phyloP scores from a whole-genome alignment of 2,888 invertebrate genomes.

The Orthosia incerta region DNA sequence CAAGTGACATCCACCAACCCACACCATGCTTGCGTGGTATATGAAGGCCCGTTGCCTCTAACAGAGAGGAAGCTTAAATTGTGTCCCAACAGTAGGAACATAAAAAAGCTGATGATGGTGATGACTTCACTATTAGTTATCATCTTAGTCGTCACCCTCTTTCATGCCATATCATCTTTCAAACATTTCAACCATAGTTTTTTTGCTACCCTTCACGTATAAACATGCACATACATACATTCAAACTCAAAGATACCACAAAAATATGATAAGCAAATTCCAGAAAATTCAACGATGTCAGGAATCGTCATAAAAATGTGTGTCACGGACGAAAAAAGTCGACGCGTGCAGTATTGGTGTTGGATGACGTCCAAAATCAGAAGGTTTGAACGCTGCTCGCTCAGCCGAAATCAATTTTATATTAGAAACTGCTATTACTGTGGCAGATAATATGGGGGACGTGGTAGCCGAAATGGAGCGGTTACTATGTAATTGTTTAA shows the following conservation, averaged over 20 bases:
- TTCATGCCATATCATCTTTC: not conserved
- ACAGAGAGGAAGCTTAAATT: no score
- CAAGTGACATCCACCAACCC: no score
- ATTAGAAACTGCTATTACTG: slow-evolving; percentile 67
- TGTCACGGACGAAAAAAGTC: slow-evolving; percentile 70
- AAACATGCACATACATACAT: not conserved
- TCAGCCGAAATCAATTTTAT: slow-evolving; percentile 77
- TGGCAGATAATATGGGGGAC: slow-evolving; percentile 66
- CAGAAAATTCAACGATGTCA: slow-evolving; percentile 58
- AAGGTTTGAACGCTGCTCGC: slow-evolving; percentile 62
- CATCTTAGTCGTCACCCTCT: no score
- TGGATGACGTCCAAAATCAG: slow-evolving; percentile 74
- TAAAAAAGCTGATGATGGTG: no score
- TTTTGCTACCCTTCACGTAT: not conserved
- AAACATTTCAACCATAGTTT: not conserved
- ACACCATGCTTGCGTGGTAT: no score
- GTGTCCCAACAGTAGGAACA: no score
- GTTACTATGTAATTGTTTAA: slow-evolving; percentile 45
- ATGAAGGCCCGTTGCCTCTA: no score
- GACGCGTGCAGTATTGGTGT: slow-evolving; percentile 66
- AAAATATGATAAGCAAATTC: slow-evolving; percentile 55
- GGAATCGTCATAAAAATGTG: slow-evolving; percentile 68
- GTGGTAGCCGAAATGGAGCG: slow-evolving; percentile 49
- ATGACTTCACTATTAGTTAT: no score
- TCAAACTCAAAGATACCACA: slow-evolving; percentile 12